These are phyloP conservation scores for Thereva nobilitata DNA, from an alignment of 2,888 invertebrate species.

Conservation along the genomic window DNA sequence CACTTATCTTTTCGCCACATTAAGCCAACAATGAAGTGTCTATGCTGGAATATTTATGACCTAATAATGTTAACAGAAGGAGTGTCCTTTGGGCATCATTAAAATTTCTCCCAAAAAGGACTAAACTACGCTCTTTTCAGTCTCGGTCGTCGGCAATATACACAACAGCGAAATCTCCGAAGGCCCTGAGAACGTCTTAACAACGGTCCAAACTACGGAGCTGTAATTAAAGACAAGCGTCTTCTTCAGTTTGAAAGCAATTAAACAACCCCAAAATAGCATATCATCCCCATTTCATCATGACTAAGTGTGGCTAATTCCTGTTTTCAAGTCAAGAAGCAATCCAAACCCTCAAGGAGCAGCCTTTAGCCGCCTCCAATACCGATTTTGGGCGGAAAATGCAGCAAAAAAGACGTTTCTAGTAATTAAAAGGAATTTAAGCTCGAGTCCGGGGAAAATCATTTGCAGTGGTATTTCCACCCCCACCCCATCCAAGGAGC, in stretches of 20 bases:
- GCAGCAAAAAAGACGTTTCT: slow-evolving; percentile 38
- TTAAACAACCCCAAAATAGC: slow-evolving; percentile 44
- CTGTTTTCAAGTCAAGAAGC: slow-evolving; percentile 26
- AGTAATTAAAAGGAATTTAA: slow-evolving; percentile 45
- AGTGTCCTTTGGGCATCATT: too few species aligned
- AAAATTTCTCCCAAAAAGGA: too few species aligned
- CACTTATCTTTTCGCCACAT: too few species aligned
- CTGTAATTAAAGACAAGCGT: slow-evolving; percentile 28
- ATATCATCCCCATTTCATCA: slow-evolving; percentile 47
- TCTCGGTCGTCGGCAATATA: too few species aligned
- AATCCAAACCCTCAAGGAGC: slow-evolving; percentile 16
- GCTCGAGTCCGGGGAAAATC: slow-evolving; percentile 25
- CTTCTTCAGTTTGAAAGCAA: slow-evolving; percentile 35
- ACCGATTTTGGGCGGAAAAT: slow-evolving; percentile 2
- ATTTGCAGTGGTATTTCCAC: slow-evolving; percentile 1
- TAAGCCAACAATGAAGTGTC: too few species aligned
- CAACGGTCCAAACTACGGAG: slow-evolving; percentile 16
- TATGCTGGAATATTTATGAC: too few species aligned
- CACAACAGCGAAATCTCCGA: neutral
- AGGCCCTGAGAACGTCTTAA: slow-evolving; percentile 21
- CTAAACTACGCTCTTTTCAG: too few species aligned
- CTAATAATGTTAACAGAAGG: too few species aligned
- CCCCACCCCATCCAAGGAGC: too few species aligned
- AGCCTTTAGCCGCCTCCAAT: neutral
- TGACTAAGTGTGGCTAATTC: slow-evolving; percentile 48